phyloP scores from a whole-genome alignment of 2,113 vertebrate genomes.

The Chaetorhynchus papuensis region DNA sequence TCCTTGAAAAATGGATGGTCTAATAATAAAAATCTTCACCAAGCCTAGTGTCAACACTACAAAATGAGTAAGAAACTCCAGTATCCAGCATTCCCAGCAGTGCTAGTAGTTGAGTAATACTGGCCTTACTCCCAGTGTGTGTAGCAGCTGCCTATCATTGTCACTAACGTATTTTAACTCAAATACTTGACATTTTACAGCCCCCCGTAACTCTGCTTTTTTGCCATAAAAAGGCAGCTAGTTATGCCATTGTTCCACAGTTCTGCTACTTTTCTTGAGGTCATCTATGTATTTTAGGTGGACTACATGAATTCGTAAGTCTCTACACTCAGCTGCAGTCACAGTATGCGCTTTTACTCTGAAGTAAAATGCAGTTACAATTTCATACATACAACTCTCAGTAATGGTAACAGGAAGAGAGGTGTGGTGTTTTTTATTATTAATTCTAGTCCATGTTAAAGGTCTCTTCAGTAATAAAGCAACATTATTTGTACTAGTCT shows the following conservation, averaged over 20 bases:
- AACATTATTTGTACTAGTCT: background rate
- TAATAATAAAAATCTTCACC: slow-evolving; percentile 55
- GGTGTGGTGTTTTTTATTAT: background rate
- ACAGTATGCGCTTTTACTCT: background rate
- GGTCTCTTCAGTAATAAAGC: background rate
- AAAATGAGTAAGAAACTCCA: slow-evolving; percentile 61
- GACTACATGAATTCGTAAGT: background rate
- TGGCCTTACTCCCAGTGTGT: background rate
- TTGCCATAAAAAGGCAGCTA: background rate
- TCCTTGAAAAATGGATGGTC: slow-evolving; percentile 46
- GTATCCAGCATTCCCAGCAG: background rate
- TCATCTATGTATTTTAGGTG: background rate
- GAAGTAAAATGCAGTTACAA: background rate
- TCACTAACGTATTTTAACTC: background rate
- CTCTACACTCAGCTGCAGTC: background rate
- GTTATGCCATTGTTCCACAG: background rate
- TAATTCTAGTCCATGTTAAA: background rate
- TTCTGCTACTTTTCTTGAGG: background rate
- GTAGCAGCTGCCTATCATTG: background rate
- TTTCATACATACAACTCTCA: background rate
- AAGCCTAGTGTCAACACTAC: slow-evolving; percentile 13
- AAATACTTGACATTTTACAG: background rate
- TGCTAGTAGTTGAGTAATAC: slow-evolving; percentile 3
- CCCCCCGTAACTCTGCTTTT: background rate
- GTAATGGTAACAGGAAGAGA: background rate